These are phyloP conservation scores for Pantherophis vulpinus DNA, from an alignment of 2,797 vertebrate species.

Conservation along the genomic window DNA sequence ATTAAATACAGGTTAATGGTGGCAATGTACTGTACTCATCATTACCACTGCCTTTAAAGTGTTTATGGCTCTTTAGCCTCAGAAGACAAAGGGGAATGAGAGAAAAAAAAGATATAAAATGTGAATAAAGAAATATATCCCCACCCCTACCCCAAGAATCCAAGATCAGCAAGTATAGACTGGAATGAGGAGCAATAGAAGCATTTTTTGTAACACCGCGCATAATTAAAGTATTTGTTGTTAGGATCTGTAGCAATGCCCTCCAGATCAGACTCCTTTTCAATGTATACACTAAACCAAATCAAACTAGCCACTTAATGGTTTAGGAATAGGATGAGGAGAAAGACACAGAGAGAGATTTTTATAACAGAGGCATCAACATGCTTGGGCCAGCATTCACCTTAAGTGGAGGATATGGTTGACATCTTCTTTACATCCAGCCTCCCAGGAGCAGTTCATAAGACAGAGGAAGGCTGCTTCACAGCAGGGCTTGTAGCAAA, in stretches of 20 bases:
- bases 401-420: constrained; percentile 59
- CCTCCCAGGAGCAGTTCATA: constrained; percentile 57
- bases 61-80: background rate
- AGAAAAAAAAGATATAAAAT: background rate
- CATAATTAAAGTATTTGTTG: background rate
- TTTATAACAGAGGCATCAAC: background rate
- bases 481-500: constrained; percentile 52
- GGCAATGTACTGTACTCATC: background rate
- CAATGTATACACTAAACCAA: background rate
- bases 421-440: background rate
- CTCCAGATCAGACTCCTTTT: background rate
- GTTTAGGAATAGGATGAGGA: background rate
- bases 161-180: background rate
- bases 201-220: background rate
- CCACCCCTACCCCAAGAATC: background rate
- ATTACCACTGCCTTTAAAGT: background rate
- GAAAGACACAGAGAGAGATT: background rate
- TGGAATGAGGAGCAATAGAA: background rate
- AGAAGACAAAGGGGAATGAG: background rate
- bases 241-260: background rate
- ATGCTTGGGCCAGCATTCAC: constrained; percentile 46
- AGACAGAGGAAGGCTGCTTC: fast-evolving
- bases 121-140: background rate
- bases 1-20: background rate
- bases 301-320: background rate